A percentile compares a stretch with the other conserved stretches of the same genome.
These are phyloP conservation scores for Chaitophorus viminalis DNA, from an alignment of 2,888 invertebrate species.

Conservation along the genomic window DNA sequence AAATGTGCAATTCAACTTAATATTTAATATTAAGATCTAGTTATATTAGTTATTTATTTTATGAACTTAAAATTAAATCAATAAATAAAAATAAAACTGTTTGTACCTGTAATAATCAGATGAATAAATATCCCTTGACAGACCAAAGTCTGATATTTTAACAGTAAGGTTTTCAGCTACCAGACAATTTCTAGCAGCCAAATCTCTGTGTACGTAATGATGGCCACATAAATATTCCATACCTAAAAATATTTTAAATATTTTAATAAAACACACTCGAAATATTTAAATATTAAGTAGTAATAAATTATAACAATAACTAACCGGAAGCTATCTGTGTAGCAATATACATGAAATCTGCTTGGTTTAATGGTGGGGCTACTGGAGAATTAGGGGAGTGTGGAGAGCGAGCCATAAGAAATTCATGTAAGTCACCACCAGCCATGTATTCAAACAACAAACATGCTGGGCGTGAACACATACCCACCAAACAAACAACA, in stretches of 20 bases:
- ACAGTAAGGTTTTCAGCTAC: conserved; percentile 94
- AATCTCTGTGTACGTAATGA: conserved; percentile 95
- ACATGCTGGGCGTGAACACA: conserved; percentile 89
- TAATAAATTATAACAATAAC: conserved; percentile 65
- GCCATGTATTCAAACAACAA: conserved; percentile 99
- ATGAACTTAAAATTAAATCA: neutral
- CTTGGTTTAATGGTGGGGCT: conserved; percentile 75
- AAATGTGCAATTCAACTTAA: too few relatives aligned
- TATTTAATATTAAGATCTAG: too few relatives aligned
- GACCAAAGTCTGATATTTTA: conserved; percentile 95
- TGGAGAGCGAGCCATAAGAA: conserved; percentile 90
- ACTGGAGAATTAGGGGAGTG: conserved; percentile 71
- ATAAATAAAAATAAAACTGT: conserved; percentile 33
- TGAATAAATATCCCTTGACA: conserved; percentile 91
- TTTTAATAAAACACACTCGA: neutral
- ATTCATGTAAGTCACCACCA: conserved; percentile 96
- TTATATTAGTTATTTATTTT: neutral
- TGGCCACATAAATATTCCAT: conserved; percentile 90
- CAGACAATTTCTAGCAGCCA: conserved; percentile 95
- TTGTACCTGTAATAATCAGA: conserved; percentile 87
- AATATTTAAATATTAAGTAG: neutral
- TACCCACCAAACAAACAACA: conserved; percentile 93
- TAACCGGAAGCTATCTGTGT: conserved; percentile 83
- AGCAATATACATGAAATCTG: conserved; percentile 90
- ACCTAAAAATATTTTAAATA: conserved; percentile 68